Conservation (phyloP, 2,888 invertebrate genomes). For the Orthonychiurus folsomi region DNA sequence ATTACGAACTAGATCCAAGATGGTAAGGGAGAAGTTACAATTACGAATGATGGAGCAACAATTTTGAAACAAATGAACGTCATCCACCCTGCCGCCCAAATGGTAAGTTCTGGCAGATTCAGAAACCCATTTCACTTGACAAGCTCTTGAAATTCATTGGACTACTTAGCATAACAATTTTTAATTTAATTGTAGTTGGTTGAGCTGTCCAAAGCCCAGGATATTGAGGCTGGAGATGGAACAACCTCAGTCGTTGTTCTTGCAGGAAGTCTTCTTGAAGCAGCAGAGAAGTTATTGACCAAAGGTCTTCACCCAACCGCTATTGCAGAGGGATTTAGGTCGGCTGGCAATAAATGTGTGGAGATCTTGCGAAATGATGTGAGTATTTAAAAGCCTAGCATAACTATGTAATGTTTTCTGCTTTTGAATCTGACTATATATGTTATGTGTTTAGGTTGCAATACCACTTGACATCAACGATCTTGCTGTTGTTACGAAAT, state of each 20-base stretch:
- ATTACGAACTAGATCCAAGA: conserved; percentile 72
- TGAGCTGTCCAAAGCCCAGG: conserved; percentile 95
- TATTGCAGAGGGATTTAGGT: conserved; percentile 94
- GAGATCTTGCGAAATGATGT: conserved; percentile 35
- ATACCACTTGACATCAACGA: conserved; percentile 34
- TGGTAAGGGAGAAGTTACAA: conserved; percentile 94
- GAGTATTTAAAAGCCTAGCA: background rate
- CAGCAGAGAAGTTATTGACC: conserved; percentile 79
- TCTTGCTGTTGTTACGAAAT: conserved; percentile 70
- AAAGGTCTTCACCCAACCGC: conserved; percentile 96
- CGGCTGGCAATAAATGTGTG: conserved; percentile 52
- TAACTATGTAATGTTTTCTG: background rate
- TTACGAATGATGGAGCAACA: conserved; percentile 99
- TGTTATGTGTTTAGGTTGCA: conserved; percentile 17
- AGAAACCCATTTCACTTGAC: background rate
- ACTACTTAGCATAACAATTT: conserved; percentile 2
- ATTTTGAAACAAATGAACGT: conserved; percentile 99
- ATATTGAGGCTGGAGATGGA: conserved; percentile 98
- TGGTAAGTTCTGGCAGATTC: no score
- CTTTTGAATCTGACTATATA: background rate
- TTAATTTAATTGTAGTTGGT: conserved; percentile 62
- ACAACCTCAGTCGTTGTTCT: conserved; percentile 97
- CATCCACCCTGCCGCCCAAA: conserved; percentile 96
- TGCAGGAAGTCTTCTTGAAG: conserved; percentile 90
- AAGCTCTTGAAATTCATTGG: background rate